A percentile compares a stretch with the other conserved stretches of the same genome.
Conservation (phyloP, 2,113 vertebrate species). For the Aspidoscelis tigris region DNA sequence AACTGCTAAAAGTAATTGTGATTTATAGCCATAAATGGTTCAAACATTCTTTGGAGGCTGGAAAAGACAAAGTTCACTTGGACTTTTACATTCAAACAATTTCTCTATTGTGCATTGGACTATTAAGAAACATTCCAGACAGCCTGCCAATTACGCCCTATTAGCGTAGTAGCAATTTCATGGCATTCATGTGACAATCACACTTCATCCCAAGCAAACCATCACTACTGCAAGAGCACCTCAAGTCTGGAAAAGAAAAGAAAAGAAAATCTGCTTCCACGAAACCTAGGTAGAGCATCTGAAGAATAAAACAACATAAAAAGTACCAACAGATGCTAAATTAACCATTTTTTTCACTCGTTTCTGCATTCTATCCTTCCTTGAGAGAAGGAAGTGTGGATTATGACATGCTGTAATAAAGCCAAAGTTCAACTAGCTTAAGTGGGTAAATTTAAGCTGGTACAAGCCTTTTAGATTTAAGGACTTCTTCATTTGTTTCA, state of each 20-base stretch:
- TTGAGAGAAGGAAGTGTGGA: no score
- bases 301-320: not conserved
- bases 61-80: slow-evolving; percentile 56
- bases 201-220: slow-evolving; percentile 28
- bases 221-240: not conserved
- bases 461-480: not conserved
- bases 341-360: not conserved
- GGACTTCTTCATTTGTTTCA: not conserved
- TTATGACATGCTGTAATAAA: no score
- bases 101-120: slow-evolving; percentile 54
- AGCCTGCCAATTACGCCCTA: slow-evolving; percentile 45
- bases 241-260: slow-evolving; percentile 3
- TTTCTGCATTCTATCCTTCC: not conserved
- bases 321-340: not conserved
- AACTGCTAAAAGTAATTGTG: slow-evolving; percentile 53
- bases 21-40: slow-evolving; percentile 50
- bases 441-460: not conserved
- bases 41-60: slow-evolving; percentile 17
- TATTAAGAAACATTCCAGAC: slow-evolving; percentile 44
- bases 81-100: slow-evolving; percentile 60
- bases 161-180: slow-evolving; percentile 43
- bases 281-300: not conserved
- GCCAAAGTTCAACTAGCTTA: not conserved
- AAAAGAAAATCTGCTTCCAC: not conserved
- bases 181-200: slow-evolving; percentile 48